A percentile compares a stretch with the other conserved stretches of the same genome.
Evolutionary conservation across 2,888 invertebrate genomes (phyloP).

Genomic region (Encarsia formosa): DNA sequence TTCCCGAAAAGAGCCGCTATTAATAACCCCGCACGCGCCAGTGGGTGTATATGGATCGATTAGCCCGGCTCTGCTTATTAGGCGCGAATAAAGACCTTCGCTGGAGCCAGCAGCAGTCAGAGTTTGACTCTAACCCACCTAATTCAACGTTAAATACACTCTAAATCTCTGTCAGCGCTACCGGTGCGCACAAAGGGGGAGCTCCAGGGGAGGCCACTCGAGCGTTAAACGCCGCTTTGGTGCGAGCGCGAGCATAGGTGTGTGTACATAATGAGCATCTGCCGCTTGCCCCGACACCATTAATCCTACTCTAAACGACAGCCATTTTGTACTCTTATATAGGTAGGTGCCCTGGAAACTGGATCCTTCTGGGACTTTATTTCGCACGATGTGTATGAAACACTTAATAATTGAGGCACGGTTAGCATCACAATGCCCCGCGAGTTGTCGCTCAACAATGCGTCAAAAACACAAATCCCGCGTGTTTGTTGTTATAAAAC

Average conservation of each 20-base stretch:
- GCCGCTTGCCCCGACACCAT: slow-evolving; percentile 48
- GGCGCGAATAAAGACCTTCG: slow-evolving; percentile 17
- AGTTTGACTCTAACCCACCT: slow-evolving; percentile 17
- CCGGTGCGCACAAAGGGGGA: slow-evolving; percentile 16
- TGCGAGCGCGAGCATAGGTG: slow-evolving; percentile 36
- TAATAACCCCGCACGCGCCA: no score
- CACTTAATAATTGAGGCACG: no score
- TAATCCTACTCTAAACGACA: slow-evolving; percentile 53
- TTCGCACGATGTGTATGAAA: no score
- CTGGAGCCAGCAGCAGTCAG: not conserved
- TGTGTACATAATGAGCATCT: slow-evolving; percentile 50
- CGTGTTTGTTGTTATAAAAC: no score
- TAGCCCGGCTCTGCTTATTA: slow-evolving; percentile 37
- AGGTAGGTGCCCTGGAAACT: no score
- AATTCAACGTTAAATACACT: slow-evolving; percentile 42
- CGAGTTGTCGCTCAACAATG: no score
- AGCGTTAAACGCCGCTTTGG: slow-evolving; percentile 46
- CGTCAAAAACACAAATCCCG: no score
- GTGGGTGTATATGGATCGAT: slow-evolving; percentile 29
- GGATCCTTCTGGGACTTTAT: no score
- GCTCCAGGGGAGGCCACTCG: slow-evolving; percentile 45
- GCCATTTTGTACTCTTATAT: slow-evolving; percentile 53
- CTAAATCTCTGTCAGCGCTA: slow-evolving; percentile 42
- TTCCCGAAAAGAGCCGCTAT: not conserved
- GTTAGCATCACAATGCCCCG: no score